phyloP scores from a whole-genome alignment of 2,113 vertebrate species.

The Odobenus rosmarus region DNA sequence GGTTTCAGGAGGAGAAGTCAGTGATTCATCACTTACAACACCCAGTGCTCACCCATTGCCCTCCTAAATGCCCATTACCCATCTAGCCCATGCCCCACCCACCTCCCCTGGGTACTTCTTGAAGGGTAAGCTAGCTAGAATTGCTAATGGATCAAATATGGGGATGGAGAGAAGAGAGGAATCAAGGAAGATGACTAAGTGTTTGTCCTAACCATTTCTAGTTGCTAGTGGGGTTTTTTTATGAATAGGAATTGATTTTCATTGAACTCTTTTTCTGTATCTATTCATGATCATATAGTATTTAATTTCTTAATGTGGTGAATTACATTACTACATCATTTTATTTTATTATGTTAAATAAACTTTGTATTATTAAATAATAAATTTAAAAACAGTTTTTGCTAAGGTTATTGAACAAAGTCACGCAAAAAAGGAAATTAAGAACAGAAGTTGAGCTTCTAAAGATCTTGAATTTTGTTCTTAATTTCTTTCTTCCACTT shows the following conservation, averaged over 20 bases:
- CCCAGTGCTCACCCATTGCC: background rate
- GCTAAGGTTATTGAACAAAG: slow-evolving; percentile 29
- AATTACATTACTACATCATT: slow-evolving; percentile 21
- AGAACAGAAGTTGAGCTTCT: slow-evolving; percentile 13
- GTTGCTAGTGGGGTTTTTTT: background rate
- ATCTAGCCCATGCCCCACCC: background rate
- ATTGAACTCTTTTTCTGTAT: background rate
- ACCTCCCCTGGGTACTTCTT: background rate
- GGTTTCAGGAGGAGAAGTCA: background rate
- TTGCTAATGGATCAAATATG: background rate
- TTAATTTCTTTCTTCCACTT: background rate
- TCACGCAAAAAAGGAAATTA: background rate
- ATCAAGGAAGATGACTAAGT: background rate
- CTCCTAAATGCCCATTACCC: background rate
- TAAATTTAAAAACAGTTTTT: slow-evolving; percentile 31
- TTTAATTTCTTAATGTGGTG: slow-evolving; percentile 1
- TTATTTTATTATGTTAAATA: slow-evolving; percentile 24
- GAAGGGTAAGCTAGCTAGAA: background rate
- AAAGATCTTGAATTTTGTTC: slow-evolving; percentile 3
- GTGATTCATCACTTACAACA: background rate
- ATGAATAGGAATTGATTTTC: slow-evolving; percentile 15
- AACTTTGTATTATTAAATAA: slow-evolving; percentile 9
- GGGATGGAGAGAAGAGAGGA: background rate
- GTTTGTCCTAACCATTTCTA: background rate
- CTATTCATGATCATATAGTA: background rate